Evolutionary conservation across 2,888 invertebrate species (phyloP).

Genomic region (Sialis fuliginosa): DNA sequence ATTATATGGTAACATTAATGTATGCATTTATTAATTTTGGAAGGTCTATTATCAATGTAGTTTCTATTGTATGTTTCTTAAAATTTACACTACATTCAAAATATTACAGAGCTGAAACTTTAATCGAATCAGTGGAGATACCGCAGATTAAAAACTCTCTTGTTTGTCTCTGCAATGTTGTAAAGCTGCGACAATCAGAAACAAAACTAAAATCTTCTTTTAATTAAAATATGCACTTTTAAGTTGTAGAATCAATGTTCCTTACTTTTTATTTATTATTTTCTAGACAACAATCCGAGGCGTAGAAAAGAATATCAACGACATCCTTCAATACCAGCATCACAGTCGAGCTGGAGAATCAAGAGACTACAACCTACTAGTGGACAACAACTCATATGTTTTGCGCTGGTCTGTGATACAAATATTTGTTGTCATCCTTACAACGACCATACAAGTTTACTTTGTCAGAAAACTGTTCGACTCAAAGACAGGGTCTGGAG

Average conservation of each 20-base stretch:
- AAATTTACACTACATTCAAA: too few relatives aligned
- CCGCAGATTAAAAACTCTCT: too few relatives aligned
- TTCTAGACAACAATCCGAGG: constrained; percentile 52
- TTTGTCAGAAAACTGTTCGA: constrained; percentile 83
- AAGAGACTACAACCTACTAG: constrained; percentile 61
- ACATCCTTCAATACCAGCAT: constrained; percentile 70
- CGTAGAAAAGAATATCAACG: constrained; percentile 71
- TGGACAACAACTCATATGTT: constrained; percentile 75
- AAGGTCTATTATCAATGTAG: neutral
- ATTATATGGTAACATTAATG: too few relatives aligned
- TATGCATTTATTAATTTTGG: too few relatives aligned
- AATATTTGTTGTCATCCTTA: constrained; percentile 62
- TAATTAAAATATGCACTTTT: neutral
- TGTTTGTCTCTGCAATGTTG: neutral
- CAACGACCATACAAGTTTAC: constrained; percentile 66
- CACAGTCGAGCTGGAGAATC: constrained; percentile 63
- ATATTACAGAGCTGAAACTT: too few relatives aligned
- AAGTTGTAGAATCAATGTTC: neutral
- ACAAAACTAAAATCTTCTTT: neutral
- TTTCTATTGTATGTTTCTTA: too few relatives aligned
- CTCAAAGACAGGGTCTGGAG: constrained; percentile 40
- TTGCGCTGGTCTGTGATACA: constrained; percentile 77
- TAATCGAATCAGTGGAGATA: too few relatives aligned
- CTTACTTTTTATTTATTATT: constrained; percentile 6
- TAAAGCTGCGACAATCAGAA: neutral